These are phyloP conservation scores for Urocolius indicus DNA, from an alignment of 2,113 vertebrate species.

Conservation along the genomic window DNA sequence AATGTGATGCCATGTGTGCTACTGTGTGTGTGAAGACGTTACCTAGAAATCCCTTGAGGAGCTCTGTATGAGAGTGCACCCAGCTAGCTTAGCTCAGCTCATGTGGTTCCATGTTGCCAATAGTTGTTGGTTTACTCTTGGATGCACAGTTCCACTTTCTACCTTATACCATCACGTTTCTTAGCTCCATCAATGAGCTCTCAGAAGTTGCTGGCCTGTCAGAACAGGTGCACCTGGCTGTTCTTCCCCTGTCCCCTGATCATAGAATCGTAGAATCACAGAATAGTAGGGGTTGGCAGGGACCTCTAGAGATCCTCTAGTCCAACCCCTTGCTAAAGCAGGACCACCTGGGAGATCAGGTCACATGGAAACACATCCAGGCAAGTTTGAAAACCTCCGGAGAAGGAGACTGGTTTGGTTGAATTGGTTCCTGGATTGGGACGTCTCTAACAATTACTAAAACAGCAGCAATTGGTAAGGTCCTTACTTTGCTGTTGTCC, in stretches of 20 bases:
- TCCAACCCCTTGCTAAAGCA: too few species aligned
- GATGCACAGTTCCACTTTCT: background rate
- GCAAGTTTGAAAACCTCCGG: too few species aligned
- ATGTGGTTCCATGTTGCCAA: background rate
- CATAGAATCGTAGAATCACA: too few species aligned
- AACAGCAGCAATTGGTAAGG: background rate
- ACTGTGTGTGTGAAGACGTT: background rate
- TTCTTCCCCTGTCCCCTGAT: background rate
- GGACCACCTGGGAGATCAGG: too few species aligned
- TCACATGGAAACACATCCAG: too few species aligned
- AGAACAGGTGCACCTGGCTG: background rate
- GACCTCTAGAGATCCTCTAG: too few species aligned
- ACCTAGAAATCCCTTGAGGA: background rate
- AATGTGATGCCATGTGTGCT: background rate
- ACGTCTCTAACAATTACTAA: background rate
- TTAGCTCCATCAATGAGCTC: rapidly evolving
- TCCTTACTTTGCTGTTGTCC: background rate
- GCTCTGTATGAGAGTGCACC: background rate
- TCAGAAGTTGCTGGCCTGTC: background rate
- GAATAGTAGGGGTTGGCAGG: too few species aligned
- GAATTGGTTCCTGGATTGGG: background rate
- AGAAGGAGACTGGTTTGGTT: background rate
- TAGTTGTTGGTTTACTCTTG: background rate
- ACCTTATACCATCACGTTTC: background rate
- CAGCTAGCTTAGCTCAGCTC: background rate